phyloP scores from a whole-genome alignment of 2,888 invertebrate species.

The Leptothorax acervorum region DNA sequence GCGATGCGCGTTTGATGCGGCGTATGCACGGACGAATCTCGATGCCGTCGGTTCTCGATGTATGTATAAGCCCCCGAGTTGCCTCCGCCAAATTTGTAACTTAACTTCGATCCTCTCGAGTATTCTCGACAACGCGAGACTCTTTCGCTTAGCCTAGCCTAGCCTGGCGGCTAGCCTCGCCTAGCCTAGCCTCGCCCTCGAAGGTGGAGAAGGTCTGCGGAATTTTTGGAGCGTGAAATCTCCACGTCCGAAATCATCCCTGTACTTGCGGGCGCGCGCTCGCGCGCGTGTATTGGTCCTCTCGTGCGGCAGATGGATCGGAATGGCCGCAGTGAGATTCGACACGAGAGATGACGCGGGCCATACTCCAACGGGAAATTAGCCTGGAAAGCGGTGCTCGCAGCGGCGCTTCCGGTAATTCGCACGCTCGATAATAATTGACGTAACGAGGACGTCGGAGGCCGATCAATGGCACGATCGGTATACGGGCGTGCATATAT shows the following conservation, averaged over 20 bases:
- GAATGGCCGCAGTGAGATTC: constrained; percentile 23
- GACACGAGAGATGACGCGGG: constrained; percentile 32
- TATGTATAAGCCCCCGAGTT: constrained; percentile 5
- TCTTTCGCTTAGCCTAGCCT: background rate
- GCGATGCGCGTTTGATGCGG: background rate
- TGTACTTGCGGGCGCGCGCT: background rate
- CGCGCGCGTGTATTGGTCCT: background rate
- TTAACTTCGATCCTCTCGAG: constrained; percentile 30
- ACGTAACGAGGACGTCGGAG: constrained; percentile 79
- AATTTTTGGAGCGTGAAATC: constrained; percentile 43
- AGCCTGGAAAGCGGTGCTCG: constrained; percentile 74
- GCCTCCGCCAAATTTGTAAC: constrained; percentile 30
- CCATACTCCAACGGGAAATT: constrained; percentile 76
- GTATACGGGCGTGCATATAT: constrained; percentile 47
- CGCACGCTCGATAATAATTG: constrained; percentile 81
- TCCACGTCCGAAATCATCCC: constrained; percentile 20
- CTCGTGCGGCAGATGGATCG: background rate
- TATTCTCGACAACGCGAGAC: constrained; percentile 40
- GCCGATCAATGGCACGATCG: constrained; percentile 75
- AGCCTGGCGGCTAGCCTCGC: too few relatives aligned
- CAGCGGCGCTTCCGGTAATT: constrained; percentile 77
- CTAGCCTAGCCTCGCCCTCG: background rate
- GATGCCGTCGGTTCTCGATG: background rate
- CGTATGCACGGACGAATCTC: constrained; percentile 27
- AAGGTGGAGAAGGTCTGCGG: constrained; percentile 23